A percentile compares a stretch with the other conserved stretches of the same genome.
phyloP scores from a whole-genome alignment of 2,113 vertebrate species.

The Anguilla japonica region DNA sequence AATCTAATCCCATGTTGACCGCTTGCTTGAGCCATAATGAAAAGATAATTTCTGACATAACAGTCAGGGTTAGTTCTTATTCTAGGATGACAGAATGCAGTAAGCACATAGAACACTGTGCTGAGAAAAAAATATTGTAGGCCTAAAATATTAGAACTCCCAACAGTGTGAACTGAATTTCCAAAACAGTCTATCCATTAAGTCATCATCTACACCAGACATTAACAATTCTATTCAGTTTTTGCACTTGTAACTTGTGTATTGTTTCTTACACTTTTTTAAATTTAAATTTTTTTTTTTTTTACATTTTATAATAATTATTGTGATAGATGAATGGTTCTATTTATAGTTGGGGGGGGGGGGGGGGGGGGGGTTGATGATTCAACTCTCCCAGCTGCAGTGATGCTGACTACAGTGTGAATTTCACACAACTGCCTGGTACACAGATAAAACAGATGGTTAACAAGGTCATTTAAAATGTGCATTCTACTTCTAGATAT shows the following conservation, averaged over 20 bases:
- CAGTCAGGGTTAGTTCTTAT: not conserved
- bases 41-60: not conserved
- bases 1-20: not conserved
- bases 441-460: slow-evolving; percentile 62
- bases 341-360: slow-evolving; percentile 47
- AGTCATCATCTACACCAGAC: not conserved
- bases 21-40: not conserved
- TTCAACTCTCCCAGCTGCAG: slow-evolving; percentile 55
- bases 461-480: slow-evolving; percentile 64
- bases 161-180: not conserved
- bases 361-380: slow-evolving; percentile 29
- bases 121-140: not conserved
- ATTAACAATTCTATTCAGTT: not conserved
- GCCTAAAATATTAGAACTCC: not conserved
- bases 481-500: slow-evolving; percentile 35
- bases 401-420: slow-evolving; percentile 64
- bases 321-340: slow-evolving; percentile 57
- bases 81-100: not conserved
- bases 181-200: not conserved
- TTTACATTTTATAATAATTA: slow-evolving; percentile 34
- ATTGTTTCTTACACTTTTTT: slow-evolving; percentile 32
- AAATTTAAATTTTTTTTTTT: slow-evolving; percentile 5
- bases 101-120: not conserved
- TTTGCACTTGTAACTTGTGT: slow-evolving; percentile 22
- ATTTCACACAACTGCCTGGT: slow-evolving; percentile 48